Conservation (phyloP, 2,113 vertebrate species). For the Phalacrocorax brasilianus region DNA sequence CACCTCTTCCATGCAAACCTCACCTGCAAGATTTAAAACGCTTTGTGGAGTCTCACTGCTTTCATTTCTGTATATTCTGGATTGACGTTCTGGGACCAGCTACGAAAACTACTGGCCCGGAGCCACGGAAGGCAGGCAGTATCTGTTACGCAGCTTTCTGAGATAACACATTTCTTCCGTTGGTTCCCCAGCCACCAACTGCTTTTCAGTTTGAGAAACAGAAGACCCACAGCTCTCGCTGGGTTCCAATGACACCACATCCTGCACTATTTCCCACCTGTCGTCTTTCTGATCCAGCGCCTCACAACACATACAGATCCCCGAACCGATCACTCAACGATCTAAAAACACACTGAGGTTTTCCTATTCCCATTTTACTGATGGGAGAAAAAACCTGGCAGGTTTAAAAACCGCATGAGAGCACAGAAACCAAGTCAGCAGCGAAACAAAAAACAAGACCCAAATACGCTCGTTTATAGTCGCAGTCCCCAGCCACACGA, state of each 20-base stretch:
- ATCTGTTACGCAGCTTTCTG: background rate
- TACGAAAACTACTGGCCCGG: background rate
- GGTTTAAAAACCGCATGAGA: background rate
- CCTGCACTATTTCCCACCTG: background rate
- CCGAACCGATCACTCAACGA: fast-evolving
- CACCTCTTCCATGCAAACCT: background rate
- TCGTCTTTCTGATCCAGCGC: background rate
- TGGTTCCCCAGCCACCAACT: background rate
- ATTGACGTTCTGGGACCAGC: background rate
- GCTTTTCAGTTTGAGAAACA: background rate
- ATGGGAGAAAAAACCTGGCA: background rate
- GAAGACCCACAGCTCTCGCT: background rate
- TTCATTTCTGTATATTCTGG: background rate
- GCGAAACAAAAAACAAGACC: background rate
- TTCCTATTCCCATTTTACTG: background rate
- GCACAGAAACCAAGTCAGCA: background rate
- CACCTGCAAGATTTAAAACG: background rate
- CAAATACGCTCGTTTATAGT: fast-evolving
- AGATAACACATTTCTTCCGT: background rate
- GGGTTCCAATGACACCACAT: background rate
- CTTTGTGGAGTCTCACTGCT: background rate
- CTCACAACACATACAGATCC: background rate
- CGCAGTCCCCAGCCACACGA: background rate
- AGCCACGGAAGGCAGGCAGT: background rate
- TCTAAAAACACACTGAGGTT: background rate